phyloP scores from a whole-genome alignment of 2,888 invertebrate genomes.

The Pherbina coryleti region DNA sequence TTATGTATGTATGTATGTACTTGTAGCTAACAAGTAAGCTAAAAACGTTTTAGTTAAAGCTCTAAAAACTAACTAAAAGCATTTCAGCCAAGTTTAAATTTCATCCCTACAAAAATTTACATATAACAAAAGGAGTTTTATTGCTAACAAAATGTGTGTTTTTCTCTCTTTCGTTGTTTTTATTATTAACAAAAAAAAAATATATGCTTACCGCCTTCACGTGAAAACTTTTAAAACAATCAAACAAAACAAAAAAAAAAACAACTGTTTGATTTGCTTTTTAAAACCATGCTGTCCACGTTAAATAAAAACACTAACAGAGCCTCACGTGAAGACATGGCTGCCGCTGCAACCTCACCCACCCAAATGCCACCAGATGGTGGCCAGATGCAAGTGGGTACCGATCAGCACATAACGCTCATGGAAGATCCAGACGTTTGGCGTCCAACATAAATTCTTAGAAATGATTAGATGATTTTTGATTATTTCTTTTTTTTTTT shows the following conservation, averaged over 20 bases:
- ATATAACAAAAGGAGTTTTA: neutral
- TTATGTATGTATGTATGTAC: no score
- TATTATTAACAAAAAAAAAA: constrained; percentile 50
- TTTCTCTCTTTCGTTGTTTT: constrained; percentile 49
- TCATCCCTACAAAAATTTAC: neutral
- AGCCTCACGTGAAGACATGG: constrained; percentile 88
- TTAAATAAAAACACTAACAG: constrained; percentile 67
- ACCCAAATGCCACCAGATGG: constrained; percentile 75
- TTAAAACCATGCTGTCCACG: no score
- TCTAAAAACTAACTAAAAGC: no score
- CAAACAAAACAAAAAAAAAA: constrained; percentile 35
- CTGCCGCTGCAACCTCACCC: constrained; percentile 80
- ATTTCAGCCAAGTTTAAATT: no score
- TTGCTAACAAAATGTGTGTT: constrained; percentile 36
- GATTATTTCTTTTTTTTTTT: constrained; percentile 15
- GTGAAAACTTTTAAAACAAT: constrained; percentile 23
- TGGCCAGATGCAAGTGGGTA: constrained; percentile 68
- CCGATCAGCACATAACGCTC: constrained; percentile 80
- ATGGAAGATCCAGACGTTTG: constrained; percentile 95
- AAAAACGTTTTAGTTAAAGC: no score
- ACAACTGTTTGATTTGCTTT: constrained; percentile 34
- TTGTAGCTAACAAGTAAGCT: no score
- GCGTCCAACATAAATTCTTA: constrained; percentile 86
- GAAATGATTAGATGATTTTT: constrained; percentile 10
- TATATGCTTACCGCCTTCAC: constrained; percentile 49